Base-by-base conservation (phyloP, 2,888 invertebrate species). In the Ellobium chinense region DNA sequence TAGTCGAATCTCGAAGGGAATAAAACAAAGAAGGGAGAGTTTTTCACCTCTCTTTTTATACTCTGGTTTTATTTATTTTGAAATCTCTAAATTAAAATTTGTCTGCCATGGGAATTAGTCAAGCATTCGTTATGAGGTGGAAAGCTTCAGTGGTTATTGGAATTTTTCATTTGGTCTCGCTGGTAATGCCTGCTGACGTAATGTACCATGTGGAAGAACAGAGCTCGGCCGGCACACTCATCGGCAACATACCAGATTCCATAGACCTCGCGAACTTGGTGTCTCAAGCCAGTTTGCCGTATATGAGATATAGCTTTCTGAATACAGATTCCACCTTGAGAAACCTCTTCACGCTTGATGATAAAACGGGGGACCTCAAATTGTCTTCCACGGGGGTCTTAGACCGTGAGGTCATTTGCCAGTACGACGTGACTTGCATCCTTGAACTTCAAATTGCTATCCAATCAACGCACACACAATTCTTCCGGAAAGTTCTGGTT, bases 391-490 rank as follows among this genome's bases (percentile, higher is more conserved):
- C 74, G 5, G 60, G 74, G 14, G n/a, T 65, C 9, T 37, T 90
- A 39, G 90, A 90, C 79, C 83, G 89, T 29, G 90, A 90, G 82
- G 75, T 80, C 14, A 82, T 89, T n/a, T 90, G 90, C 78, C 85
- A 82, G 18, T 87, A 84, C 78, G 65, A 77, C 21, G 75, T 80
- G 14, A 76, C 83, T 4, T 90, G 90, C 82, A 82, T 85, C 27
- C 80, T 89, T 24, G 77, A 84, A 14, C 81, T 89, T 4, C 86
- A 88, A 82, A 82, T 90, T 2, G 88, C 87, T 34, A 88, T 88
- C n/a, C 87, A 87, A 66, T 87, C 88, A 18, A 83, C 84, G n/a
- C 85, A 85, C 66, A 86, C 84, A 34, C 84, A 87, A 74, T 89
- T 88, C 81, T 90, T 88, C 78, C 77, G 87, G 75, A 89, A 86